Evolutionary conservation across 2,888 invertebrate genomes (phyloP), one percentile per base, ranked within the genome.

Genomic region (Parelbella ahira): DNA sequence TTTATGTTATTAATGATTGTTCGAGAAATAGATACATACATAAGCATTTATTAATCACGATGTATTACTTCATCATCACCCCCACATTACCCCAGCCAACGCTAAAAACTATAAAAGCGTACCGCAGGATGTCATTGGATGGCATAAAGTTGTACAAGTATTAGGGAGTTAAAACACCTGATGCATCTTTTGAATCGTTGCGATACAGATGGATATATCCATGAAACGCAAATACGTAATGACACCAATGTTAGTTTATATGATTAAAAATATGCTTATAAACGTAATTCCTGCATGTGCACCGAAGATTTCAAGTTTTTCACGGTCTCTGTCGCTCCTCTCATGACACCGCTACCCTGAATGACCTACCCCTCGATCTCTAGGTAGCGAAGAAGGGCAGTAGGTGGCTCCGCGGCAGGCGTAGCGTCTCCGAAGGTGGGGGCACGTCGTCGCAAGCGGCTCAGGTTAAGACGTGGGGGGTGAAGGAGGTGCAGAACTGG

Each of bases 401-500:
- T 33, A 66, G 81, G 28, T 87, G 87, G 86, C 67, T 86, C 37
- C 68, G 86, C 5, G 64, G 82, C 0, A 70, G 87, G 0, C 64
- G 86, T 3, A 83, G 82, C 54, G 67, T 82, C 1, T 84, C 86
- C 11, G 84, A 83, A 37, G 63, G 65, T 20, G 74, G 71, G 2
- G 60, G 68, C 0, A 51, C 57, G 0, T 36, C 63, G 1, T 49
- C 61, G 0, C 56, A 55, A 48, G 64, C 73, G 0, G 69, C 74
- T 1, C 82, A 81, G 46, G 81, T 83, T 23, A 68, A 73, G 20
- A 54, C 64, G 33, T 98, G 98, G 98, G 93, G 94, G 18, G 92
- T 94, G 4, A 92, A 93, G 37, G 97, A 98, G 68, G 97, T 98
- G 1, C 94, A 94, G 38, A 88, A 90, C 4, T 99, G 98, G 98